phyloP scores from a whole-genome alignment of 2,797 vertebrate genomes.

The Hirundo rustica region DNA sequence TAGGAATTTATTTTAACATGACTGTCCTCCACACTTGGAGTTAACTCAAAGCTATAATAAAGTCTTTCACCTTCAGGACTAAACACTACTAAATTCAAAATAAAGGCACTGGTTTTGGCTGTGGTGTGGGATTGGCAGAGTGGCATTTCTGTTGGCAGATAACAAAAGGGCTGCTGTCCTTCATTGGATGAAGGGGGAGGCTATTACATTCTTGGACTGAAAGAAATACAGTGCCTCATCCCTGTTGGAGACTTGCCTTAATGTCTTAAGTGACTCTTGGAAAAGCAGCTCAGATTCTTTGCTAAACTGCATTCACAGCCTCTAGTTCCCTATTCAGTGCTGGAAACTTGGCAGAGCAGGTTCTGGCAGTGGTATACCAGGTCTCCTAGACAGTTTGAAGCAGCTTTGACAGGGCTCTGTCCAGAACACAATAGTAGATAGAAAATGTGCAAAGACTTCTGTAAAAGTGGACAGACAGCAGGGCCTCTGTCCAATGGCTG shows the following conservation, averaged over 20 bases:
- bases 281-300: neutral
- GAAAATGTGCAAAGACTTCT: neutral
- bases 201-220: neutral
- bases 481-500: neutral
- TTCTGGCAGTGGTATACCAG: neutral
- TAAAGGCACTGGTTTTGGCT: neutral
- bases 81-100: neutral
- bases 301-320: neutral
- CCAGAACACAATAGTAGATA: neutral
- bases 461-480: neutral
- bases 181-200: neutral
- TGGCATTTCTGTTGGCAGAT: neutral
- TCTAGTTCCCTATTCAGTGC: neutral
- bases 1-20: neutral
- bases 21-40: neutral
- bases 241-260: neutral
- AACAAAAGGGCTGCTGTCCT: neutral
- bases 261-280: neutral
- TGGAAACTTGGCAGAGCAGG: neutral
- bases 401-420: neutral
- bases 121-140: neutral
- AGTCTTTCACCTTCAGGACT: neutral
- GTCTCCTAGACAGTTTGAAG: neutral
- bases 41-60: neutral
- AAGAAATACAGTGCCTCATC: neutral